These are phyloP conservation scores for Pelodytes ibericus DNA, from an alignment of 2,797 vertebrate genomes.

Conservation along the genomic window DNA sequence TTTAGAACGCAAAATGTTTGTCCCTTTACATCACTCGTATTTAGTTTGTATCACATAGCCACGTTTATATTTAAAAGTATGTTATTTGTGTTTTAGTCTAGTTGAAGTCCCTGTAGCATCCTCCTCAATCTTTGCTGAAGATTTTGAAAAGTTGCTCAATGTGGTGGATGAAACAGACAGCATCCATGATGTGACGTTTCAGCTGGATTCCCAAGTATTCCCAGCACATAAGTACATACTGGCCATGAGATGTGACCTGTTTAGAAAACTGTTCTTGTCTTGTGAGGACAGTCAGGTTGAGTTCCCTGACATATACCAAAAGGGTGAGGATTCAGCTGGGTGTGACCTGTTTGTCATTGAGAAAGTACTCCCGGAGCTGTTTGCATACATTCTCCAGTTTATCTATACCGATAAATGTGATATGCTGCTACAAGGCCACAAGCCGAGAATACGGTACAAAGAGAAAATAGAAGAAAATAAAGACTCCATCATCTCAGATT, in stretches of 20 bases:
- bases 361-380: constrained; percentile 84
- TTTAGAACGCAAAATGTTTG: no score
- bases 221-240: constrained; percentile 91
- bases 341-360: constrained; percentile 89
- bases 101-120: constrained; percentile 92
- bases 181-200: constrained; percentile 93
- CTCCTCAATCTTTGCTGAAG: constrained; percentile 81
- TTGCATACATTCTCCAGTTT: constrained; percentile 86
- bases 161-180: constrained; percentile 90
- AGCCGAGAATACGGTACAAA: constrained; percentile 69
- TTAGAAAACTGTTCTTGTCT: constrained; percentile 80
- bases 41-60: no score
- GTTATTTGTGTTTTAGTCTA: constrained; percentile 73
- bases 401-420: constrained; percentile 94
- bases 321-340: constrained; percentile 85
- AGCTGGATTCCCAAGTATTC: constrained; percentile 86
- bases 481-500: constrained; percentile 79
- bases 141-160: constrained; percentile 83
- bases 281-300: constrained; percentile 65
- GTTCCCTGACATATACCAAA: constrained; percentile 70
- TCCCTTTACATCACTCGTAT: no score
- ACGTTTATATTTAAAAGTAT: no score
- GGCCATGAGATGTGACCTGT: constrained; percentile 87
- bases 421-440: constrained; percentile 83
- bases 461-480: constrained; percentile 74